Conservation (phyloP, 2,888 invertebrate species). For the Drosophila neoperkinsi region DNA sequence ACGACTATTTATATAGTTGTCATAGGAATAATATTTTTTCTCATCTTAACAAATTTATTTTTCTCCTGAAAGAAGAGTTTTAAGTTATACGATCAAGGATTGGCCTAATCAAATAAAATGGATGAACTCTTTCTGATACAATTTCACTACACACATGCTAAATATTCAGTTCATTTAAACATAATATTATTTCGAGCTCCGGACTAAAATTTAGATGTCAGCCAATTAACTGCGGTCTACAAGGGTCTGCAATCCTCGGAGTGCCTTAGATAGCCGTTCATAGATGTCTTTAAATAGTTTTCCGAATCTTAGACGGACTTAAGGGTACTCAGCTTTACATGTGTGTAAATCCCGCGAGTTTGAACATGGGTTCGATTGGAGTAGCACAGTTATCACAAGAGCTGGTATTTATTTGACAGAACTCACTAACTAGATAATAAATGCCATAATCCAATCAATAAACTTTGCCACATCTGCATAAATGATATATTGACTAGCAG, state of each 20-base stretch:
- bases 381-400: constrained; percentile 24
- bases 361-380: neutral
- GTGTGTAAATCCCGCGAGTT: neutral
- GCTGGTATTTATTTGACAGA: constrained; percentile 9
- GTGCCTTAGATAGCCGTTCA: neutral
- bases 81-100: neutral
- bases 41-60: neutral
- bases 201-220: neutral
- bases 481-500: constrained; percentile 87
- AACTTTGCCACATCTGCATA: constrained; percentile 89
- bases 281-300: neutral
- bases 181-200: neutral
- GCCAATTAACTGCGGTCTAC: neutral
- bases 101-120: neutral
- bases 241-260: neutral
- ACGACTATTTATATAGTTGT: neutral
- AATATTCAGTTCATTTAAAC: neutral
- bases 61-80: neutral
- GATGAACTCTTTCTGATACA: neutral
- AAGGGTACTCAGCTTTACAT: neutral
- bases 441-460: constrained; percentile 86
- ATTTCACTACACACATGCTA: neutral
- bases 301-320: neutral
- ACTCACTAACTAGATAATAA: constrained; percentile 64
- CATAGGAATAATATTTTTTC: neutral